Conservation (phyloP, 2,888 invertebrate species). For the Drosophila picticornis region DNA sequence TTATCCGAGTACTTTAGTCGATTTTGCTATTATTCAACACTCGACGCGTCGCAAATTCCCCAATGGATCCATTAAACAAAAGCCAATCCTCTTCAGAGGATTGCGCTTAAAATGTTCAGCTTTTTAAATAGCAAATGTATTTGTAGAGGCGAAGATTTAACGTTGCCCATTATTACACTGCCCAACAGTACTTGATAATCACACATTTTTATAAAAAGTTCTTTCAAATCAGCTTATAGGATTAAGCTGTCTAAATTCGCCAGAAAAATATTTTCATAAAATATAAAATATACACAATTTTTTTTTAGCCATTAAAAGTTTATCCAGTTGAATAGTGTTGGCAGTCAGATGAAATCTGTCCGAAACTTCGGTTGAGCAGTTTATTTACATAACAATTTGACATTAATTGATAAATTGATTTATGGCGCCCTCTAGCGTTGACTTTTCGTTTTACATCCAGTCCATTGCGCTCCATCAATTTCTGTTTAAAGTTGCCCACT, state of each 20-base stretch:
- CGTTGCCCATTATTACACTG: constrained; percentile 13
- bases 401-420: constrained; percentile 71
- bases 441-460: constrained; percentile 43
- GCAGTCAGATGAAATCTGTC: constrained; percentile 3
- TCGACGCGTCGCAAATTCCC: constrained; percentile 39
- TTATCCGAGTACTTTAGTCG: neutral
- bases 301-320: no score
- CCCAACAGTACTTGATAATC: neutral
- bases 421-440: constrained; percentile 47
- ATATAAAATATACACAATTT: neutral
- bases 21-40: constrained; percentile 39
- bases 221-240: neutral
- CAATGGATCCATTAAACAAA: constrained; percentile 36
- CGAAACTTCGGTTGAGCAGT: constrained; percentile 24
- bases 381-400: constrained; percentile 63
- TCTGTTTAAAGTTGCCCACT: constrained; percentile 46
- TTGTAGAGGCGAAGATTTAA: neutral
- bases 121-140: constrained; percentile 30
- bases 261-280: neutral
- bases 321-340: constrained; percentile 2
- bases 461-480: constrained; percentile 50
- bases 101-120: constrained; percentile 32
- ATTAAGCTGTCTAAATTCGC: neutral
- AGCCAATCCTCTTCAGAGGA: constrained; percentile 25
- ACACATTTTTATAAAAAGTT: neutral